Evolutionary conservation across 2,797 vertebrate genomes (phyloP).

Genomic region (Cuculus canorus): DNA sequence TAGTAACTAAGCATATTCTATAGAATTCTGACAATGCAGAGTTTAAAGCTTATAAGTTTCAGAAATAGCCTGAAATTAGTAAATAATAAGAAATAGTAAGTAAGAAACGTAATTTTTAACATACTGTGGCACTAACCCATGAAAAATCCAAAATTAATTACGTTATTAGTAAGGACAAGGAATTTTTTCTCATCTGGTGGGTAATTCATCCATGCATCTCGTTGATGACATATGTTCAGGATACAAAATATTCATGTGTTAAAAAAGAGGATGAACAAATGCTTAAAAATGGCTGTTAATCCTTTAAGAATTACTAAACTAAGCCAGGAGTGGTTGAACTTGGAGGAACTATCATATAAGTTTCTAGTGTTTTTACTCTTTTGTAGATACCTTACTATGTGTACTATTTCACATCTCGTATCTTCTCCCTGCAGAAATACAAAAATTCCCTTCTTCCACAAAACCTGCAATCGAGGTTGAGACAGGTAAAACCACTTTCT

Average conservation of each 20-base stretch:
- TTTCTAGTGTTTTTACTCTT: background rate
- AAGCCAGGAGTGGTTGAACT: background rate
- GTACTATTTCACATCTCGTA: too few relatives aligned
- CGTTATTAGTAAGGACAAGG: background rate
- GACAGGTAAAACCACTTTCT: too few relatives aligned
- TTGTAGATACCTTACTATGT: background rate
- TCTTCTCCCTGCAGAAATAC: too few relatives aligned
- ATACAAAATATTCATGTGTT: background rate
- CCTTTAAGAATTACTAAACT: background rate
- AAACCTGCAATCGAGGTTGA: too few relatives aligned
- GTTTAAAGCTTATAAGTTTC: background rate
- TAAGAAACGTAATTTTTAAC: background rate
- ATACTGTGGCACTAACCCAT: background rate
- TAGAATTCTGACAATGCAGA: background rate
- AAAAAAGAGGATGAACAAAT: background rate
- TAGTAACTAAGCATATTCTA: background rate
- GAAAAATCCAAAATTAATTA: background rate
- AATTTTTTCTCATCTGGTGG: background rate
- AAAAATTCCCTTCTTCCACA: too few relatives aligned
- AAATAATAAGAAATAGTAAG: background rate
- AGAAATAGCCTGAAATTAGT: background rate
- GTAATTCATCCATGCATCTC: background rate
- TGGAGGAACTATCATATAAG: fast-evolving
- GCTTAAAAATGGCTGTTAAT: background rate
- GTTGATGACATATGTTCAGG: background rate